Percentiles rank a stretch among this genome's conserved stretches.
Conservation (phyloP, 2,888 invertebrate genomes). For the Tipula confusa region DNA sequence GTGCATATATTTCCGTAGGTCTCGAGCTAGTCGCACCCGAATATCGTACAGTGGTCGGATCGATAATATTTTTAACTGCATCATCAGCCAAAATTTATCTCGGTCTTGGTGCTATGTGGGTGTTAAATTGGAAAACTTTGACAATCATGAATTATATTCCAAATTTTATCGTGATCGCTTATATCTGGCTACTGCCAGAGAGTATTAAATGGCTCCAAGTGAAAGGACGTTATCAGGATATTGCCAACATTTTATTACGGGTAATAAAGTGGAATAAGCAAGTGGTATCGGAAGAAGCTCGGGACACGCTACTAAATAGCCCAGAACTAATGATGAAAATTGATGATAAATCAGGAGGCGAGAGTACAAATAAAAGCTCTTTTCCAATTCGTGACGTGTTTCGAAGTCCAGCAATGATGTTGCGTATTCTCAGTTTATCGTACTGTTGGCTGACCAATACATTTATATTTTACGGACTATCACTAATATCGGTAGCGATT, state of each 20-base stretch:
- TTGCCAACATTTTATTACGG: constrained; percentile 56
- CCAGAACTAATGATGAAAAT: neutral
- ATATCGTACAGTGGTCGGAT: neutral
- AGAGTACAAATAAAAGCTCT: neutral
- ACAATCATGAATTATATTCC: neutral
- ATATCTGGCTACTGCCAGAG: constrained; percentile 66
- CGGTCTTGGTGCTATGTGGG: neutral
- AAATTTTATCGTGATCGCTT: constrained; percentile 40
- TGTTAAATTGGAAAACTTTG: neutral
- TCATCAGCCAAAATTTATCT: neutral
- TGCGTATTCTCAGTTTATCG: constrained; percentile 56
- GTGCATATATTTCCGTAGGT: no score
- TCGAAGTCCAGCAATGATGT: constrained; percentile 40
- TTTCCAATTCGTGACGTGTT: constrained; percentile 34
- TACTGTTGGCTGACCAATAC: constrained; percentile 77
- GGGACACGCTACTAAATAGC: constrained; percentile 32
- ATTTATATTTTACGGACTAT: constrained; percentile 75
- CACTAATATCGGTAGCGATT: constrained; percentile 69
- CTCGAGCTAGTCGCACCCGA: neutral
- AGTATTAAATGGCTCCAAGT: constrained; percentile 62
- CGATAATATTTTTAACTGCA: neutral
- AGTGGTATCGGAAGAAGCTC: constrained; percentile 37
- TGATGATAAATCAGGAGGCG: neutral
- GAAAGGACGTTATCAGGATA: constrained; percentile 54
- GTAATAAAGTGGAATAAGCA: constrained; percentile 56